These are phyloP conservation scores for Glossosoma conforme DNA, from an alignment of 1,140 invertebrate genomes.

Conservation along the genomic window DNA sequence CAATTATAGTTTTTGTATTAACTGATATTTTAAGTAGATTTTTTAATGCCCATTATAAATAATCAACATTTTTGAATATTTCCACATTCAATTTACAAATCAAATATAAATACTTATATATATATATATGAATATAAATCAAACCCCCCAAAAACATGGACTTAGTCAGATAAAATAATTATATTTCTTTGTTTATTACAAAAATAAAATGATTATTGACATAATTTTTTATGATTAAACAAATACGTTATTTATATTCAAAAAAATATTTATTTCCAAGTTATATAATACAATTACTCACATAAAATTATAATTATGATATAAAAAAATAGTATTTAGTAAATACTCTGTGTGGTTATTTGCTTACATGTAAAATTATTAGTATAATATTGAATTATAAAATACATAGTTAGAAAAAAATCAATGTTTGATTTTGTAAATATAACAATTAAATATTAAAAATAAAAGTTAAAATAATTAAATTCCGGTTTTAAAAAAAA, in stretches of 20 bases:
- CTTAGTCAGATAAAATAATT: no score
- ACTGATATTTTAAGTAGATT: no score
- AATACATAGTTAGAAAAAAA: constrained; percentile 16
- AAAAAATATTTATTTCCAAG: neutral
- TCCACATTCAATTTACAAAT: no score
- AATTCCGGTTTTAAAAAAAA: neutral
- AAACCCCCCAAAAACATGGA: no score
- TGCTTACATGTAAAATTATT: neutral
- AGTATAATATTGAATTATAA: constrained; percentile 1
- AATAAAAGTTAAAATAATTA: neutral
- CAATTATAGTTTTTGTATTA: no score
- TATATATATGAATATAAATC: no score
- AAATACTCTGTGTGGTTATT: neutral
- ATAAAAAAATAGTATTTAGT: neutral
- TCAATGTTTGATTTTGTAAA: constrained; percentile 4
- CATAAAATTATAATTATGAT: neutral
- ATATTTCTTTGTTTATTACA: no score
- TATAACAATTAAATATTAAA: constrained; percentile 7
- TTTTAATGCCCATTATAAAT: no score
- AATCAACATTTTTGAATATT: no score
- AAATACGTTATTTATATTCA: neutral
- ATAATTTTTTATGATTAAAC: neutral
- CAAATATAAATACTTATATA: no score
- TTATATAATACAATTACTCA: neutral
- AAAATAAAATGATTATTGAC: neutral